phyloP scores from a whole-genome alignment of 2,797 vertebrate species.

The Catamblyrhynchus diadema region DNA sequence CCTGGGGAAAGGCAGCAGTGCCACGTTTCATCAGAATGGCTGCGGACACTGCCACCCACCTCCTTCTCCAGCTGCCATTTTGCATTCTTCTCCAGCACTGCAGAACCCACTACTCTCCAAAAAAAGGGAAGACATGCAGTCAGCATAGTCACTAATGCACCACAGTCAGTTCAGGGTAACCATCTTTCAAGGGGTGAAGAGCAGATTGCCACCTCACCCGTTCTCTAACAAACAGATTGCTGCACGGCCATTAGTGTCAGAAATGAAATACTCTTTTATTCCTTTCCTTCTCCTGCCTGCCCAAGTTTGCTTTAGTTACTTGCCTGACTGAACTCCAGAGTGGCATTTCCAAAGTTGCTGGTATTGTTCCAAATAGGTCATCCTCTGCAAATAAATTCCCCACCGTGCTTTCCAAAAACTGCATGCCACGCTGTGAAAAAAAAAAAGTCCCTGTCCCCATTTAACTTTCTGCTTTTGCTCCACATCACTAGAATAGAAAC shows the following conservation, averaged over 20 bases:
- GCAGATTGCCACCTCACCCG: neutral
- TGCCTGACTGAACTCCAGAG: slow-evolving; percentile 69
- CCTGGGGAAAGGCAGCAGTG: neutral
- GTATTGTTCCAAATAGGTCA: slow-evolving; percentile 79
- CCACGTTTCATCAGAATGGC: accelerated
- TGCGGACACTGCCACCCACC: neutral
- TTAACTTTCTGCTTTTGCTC: slow-evolving; percentile 67
- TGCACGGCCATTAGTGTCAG: neutral
- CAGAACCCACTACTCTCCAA: neutral
- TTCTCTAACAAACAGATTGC: slow-evolving; percentile 20
- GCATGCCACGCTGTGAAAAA: slow-evolving; percentile 44
- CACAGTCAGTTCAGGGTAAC: neutral
- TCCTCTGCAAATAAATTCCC: slow-evolving; percentile 74
- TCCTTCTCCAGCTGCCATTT: slow-evolving; percentile 8
- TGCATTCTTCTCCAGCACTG: neutral
- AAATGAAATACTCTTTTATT: slow-evolving; percentile 50
- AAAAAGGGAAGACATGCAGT: neutral
- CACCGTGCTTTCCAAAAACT: slow-evolving; percentile 73
- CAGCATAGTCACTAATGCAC: neutral
- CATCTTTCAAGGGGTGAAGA: neutral
- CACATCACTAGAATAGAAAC: slow-evolving; percentile 60
- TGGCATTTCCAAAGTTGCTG: slow-evolving; percentile 74
- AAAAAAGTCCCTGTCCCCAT: slow-evolving; percentile 66
- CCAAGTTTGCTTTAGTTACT: slow-evolving; percentile 62
- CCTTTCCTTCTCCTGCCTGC: slow-evolving; percentile 19